Percentiles rank a stretch among this genome's conserved stretches.
Evolutionary conservation across 2,888 invertebrate species (phyloP).

Genomic region (Ectemnius continuus): DNA sequence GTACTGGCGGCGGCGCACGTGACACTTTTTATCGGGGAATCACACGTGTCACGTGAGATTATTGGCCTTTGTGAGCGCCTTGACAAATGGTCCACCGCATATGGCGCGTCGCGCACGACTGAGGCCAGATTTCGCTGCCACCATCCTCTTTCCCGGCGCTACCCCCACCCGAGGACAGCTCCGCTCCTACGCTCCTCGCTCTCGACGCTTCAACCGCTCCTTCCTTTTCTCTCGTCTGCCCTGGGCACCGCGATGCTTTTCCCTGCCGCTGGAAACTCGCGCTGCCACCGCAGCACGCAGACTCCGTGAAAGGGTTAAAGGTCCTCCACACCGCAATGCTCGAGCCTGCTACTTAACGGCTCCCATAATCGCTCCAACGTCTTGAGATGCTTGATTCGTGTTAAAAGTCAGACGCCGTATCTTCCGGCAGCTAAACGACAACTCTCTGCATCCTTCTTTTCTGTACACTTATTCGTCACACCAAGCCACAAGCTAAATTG

Average conservation of each 20-base stretch:
- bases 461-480: no score
- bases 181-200: conserved; percentile 5
- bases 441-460: no score
- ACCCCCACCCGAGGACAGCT: conserved; percentile 59
- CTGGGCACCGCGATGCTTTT: conserved; percentile 26
- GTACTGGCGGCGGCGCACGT: conserved; percentile 54
- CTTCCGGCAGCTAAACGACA: no score
- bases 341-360: not conserved
- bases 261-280: conserved; percentile 23
- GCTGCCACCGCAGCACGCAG: conserved; percentile 54
- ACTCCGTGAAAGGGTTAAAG: conserved; percentile 45
- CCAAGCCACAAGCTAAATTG: no score
- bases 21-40: conserved; percentile 66
- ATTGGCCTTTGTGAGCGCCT: conserved; percentile 63
- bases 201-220: not conserved
- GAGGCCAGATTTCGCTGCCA: conserved; percentile 63
- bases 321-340: not conserved
- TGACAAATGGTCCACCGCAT: conserved; percentile 71
- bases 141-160: conserved; percentile 60
- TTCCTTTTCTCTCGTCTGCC: conserved; percentile 17
- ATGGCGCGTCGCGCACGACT: conserved; percentile 74
- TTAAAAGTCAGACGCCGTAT: no score
- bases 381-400: no score
- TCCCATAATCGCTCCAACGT: not conserved
- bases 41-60: conserved; percentile 70